Evolutionary conservation across 2,113 vertebrate genomes (phyloP).

Genomic region (Nerophis lumbriciformis): DNA sequence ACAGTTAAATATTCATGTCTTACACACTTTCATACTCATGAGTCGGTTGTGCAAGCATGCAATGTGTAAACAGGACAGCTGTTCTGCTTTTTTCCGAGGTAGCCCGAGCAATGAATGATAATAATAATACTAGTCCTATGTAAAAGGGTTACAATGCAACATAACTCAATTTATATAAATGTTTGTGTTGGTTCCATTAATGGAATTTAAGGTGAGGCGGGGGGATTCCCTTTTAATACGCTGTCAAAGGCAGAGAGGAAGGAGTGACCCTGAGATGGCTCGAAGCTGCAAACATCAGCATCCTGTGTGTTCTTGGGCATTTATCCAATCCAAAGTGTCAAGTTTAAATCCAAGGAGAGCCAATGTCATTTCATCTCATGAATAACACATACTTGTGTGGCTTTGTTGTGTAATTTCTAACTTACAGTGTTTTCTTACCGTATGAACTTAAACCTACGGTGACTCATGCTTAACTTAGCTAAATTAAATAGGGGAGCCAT

Average conservation of each 20-base stretch:
- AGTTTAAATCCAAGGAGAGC: constrained; percentile 30
- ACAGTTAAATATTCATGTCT: constrained; percentile 54
- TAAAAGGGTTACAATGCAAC: constrained; percentile 1
- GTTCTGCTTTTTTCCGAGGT: constrained; percentile 9
- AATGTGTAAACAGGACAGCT: constrained; percentile 14
- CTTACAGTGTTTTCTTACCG: neutral
- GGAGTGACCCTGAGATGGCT: constrained; percentile 9
- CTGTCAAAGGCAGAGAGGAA: constrained; percentile 2
- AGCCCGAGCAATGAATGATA: constrained; percentile 16
- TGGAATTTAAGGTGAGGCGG: constrained; percentile 2
- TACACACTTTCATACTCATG: constrained; percentile 58
- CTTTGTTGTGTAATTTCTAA: constrained; percentile 5
- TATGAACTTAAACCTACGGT: constrained; percentile 17
- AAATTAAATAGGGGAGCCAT: constrained; percentile 16
- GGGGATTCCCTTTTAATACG: constrained; percentile 30
- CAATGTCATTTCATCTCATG: constrained; percentile 37
- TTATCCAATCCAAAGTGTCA: constrained; percentile 26
- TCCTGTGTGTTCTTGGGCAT: constrained; percentile 1
- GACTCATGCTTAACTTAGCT: constrained; percentile 15
- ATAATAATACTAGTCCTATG: constrained; percentile 15
- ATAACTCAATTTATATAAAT: constrained; percentile 27
- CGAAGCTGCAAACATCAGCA: constrained; percentile 43
- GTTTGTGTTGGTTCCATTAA: constrained; percentile 8
- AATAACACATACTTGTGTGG: constrained; percentile 19
- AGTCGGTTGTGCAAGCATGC: constrained; percentile 42